Percentiles rank a stretch among this genome's conserved stretches.
These are phyloP conservation scores for Galaxias olidus DNA, from an alignment of 2,797 vertebrate genomes.

Conservation along the genomic window DNA sequence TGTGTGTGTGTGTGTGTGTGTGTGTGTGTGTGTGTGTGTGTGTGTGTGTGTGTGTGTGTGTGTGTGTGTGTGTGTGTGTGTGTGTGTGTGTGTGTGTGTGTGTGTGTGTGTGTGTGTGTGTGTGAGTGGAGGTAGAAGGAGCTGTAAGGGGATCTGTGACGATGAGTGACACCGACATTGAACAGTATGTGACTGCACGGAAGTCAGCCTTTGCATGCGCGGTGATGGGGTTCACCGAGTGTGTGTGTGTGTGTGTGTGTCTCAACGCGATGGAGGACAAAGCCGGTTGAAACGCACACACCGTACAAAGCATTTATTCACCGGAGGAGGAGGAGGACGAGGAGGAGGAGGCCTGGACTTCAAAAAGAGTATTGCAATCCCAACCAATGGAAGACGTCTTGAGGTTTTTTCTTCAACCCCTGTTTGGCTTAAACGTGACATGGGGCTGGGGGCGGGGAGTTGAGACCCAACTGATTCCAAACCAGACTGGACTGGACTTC, in stretches of 20 bases:
- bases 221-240: conserved; percentile 25
- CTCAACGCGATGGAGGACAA: conserved; percentile 50
- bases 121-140: conserved; percentile 24
- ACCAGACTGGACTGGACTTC: conserved; percentile 4
- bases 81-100: conserved; percentile 3
- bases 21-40: conserved; percentile 17
- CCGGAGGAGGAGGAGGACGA: conserved; percentile 39
- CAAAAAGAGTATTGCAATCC: conserved; percentile 35
- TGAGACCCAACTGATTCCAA: conserved; percentile 54
- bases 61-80: conserved; percentile 21
- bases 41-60: conserved; percentile 23
- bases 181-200: conserved; percentile 42
- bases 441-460: conserved; percentile 65
- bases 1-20: background rate
- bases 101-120: conserved; percentile 5
- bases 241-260: conserved; percentile 23
- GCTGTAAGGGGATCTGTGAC: conserved; percentile 7
- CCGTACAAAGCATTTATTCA: conserved; percentile 64
- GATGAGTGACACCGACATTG: conserved; percentile 38
- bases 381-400: conserved; percentile 46
- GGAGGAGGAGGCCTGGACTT: conserved; percentile 37
- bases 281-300: conserved; percentile 59
- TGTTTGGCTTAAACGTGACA: conserved; percentile 66
- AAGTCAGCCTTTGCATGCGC: conserved; percentile 46
- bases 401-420: conserved; percentile 53